Base-by-base conservation (phyloP, 2,797 vertebrate genomes). In the Takifugu ocellatus region DNA sequence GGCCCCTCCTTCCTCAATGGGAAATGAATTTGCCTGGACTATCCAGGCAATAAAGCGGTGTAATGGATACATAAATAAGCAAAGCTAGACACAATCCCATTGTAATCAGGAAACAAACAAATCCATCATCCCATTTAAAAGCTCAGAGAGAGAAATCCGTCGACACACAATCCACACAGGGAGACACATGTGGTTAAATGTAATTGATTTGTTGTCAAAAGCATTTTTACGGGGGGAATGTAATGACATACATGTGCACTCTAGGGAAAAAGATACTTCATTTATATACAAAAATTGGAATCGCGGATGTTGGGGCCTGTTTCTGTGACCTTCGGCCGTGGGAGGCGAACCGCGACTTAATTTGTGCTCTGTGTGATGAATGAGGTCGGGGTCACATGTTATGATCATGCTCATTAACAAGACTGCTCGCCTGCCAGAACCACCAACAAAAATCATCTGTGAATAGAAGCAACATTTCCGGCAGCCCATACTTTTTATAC, bases 31-130 rank as follows among this genome's bases (percentile, higher is more conserved):
- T 66, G 25, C 54, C 25, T 57, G 2, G 51, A 61, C 79, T 61
- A 54, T 39, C 36, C 15, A 36, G 54, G 63, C 61, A 51, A 67
- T 86, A 69, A 82, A 78, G 2, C 51, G 68, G 68, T 71, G 15
- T 21, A 78, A 81, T 54, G 59, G 68, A 82, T 66, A 51, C 70
- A 81, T 82, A 79, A 85, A 86, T 83, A 77, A 74, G 60, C 48
- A 16, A 29, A 67, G 50, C n/a, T 24, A 26, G 63, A 44, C 54
- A 61, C 26, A 63, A 63, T 72, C 59, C 39, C 53, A 29, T 59
- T 61, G 58, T 65, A 63, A 79, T 82, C 58, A 67, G 50, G 26
- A 69, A 70, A 82, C 73, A 78, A 83, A 77, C 59, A 70, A 70
- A 77, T 82, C 78, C 58, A 77, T 84, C 64, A 74, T 72, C 44